Evolutionary conservation across 1,140 invertebrate species (phyloP), one percentile per base, ranked within the genome.

Genomic region (Drosophila mojavensis): DNA sequence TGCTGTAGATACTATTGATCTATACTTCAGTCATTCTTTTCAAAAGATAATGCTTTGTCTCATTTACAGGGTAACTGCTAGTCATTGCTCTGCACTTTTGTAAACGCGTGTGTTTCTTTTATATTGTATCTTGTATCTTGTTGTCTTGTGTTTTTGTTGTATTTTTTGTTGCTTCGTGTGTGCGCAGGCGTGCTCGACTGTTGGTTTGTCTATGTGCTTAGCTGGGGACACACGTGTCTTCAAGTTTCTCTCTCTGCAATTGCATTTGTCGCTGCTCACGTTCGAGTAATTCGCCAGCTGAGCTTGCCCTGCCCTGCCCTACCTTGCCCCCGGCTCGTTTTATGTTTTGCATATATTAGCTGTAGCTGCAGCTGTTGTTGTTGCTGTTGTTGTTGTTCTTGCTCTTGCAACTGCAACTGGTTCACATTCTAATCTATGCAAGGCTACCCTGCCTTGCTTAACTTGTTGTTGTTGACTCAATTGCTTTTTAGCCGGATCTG

Each of bases 151-250:
- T 36, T 36, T 36, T 33, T 4, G 6, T 0, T 7, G 20, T 20
- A 20, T 0, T 6, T 36, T 39, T 39, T 39, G 41, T 17, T 43
- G 13, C 13, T 39, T 69, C 36, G 51, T 78, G 75, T 62, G 55
- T 88, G 83, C 83, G 83, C 83, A 86, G 82, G 82, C 83, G 82
- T 85, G 54, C 68, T 15, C 60, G 71, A 73, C 74, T 71, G 67
- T 58, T 56, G 50, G 24, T n/a, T 3, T 51, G 24, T 11, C 9
- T 65, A 26, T 24, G 7, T 54, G 17, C 10, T 20, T 39, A 7
- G 51, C 15, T 65, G 58, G 59, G 47, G 39, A n/a, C 70, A 73
- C 70, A 73, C 70, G 70, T 73, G 71, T 74, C 51, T 33, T 45
- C 17, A 28, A 58, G 55, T 41, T 26, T 41, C 24, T 43, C 24